A percentile compares a stretch with the other conserved stretches of the same genome.
phyloP scores from a whole-genome alignment of 2,797 vertebrate genomes.

The Tapera naevia region DNA sequence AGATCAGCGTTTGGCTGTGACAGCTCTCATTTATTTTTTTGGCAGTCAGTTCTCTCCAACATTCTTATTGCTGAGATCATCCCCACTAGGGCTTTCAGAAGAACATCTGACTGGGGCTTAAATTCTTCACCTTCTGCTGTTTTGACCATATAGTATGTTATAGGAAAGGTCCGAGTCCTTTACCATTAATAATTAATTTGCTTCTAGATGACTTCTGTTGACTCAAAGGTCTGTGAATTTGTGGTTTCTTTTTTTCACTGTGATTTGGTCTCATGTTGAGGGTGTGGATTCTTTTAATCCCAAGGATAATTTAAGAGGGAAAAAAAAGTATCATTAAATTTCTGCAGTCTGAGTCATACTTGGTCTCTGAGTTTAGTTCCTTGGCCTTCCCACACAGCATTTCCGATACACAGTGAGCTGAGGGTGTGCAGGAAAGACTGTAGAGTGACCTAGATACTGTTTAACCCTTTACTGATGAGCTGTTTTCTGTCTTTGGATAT shows the following conservation, averaged over 20 bases:
- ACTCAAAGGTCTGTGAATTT: not conserved
- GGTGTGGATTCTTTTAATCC: conserved; percentile 48
- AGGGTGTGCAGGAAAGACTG: conserved; percentile 44
- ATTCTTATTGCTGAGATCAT: conserved; percentile 47
- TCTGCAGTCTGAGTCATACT: conserved; percentile 46
- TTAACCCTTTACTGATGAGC: conserved; percentile 17
- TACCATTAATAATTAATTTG: not conserved
- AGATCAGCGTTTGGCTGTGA: conserved; percentile 28
- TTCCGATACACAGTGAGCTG: conserved; percentile 31
- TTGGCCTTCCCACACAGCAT: conserved; percentile 48
- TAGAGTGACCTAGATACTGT: conserved; percentile 57
- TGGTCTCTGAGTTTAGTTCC: conserved; percentile 52
- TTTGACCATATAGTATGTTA: not conserved
- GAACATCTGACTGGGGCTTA: conserved; percentile 29
- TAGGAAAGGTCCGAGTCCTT: not conserved
- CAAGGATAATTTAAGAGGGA: conserved; percentile 23
- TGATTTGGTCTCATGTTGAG: not conserved
- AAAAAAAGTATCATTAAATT: conserved; percentile 27
- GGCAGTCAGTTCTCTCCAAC: conserved; percentile 11
- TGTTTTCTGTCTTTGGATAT: not conserved
- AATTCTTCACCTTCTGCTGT: not conserved
- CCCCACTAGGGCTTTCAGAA: conserved; percentile 1
- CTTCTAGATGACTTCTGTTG: conserved; percentile 4
- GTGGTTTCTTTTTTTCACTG: not conserved
- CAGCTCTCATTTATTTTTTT: conserved; percentile 6